phyloP scores from a whole-genome alignment of 2,113 vertebrate genomes.

The Rhadina sibilatrix region DNA sequence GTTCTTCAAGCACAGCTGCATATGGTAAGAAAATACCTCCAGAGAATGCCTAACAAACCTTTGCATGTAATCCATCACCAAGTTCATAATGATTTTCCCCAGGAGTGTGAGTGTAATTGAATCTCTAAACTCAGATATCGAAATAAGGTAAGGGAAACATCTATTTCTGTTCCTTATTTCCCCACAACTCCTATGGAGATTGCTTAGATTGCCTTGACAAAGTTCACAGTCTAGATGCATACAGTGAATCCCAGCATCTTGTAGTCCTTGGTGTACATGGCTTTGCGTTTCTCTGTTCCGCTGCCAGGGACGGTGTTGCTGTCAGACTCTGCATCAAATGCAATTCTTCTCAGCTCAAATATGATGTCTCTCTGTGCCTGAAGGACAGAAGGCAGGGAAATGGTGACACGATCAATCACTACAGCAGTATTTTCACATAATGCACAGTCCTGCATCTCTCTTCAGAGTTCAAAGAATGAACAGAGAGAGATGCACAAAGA shows the following conservation, averaged over 20 bases:
- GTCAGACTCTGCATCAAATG: conserved; percentile 94
- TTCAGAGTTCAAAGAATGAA: not conserved
- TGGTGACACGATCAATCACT: not conserved
- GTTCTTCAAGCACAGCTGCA: not conserved
- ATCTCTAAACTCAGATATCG: not conserved
- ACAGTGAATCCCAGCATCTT: conserved; percentile 98
- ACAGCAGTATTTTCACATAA: not conserved
- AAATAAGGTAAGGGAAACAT: not conserved
- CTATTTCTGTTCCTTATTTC: not conserved
- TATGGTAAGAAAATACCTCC: not conserved
- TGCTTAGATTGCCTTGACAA: not conserved
- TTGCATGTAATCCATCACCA: not conserved
- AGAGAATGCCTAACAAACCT: not conserved
- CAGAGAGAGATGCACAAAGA: not conserved
- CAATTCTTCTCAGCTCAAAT: conserved; percentile 93
- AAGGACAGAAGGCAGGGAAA: not conserved
- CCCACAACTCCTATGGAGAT: not conserved
- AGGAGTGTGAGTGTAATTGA: not conserved
- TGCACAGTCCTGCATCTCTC: not conserved
- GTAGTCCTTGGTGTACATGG: conserved; percentile 97
- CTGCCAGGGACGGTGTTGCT: conserved; percentile 70
- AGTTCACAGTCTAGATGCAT: conserved; percentile 46
- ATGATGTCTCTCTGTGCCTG: conserved; percentile 95
- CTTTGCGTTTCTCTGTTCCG: conserved; percentile 93
- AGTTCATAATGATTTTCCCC: not conserved